A percentile compares a stretch with the other conserved stretches of the same genome.
Evolutionary conservation across 2,888 invertebrate species (phyloP).

Genomic region (Diploptera punctata): DNA sequence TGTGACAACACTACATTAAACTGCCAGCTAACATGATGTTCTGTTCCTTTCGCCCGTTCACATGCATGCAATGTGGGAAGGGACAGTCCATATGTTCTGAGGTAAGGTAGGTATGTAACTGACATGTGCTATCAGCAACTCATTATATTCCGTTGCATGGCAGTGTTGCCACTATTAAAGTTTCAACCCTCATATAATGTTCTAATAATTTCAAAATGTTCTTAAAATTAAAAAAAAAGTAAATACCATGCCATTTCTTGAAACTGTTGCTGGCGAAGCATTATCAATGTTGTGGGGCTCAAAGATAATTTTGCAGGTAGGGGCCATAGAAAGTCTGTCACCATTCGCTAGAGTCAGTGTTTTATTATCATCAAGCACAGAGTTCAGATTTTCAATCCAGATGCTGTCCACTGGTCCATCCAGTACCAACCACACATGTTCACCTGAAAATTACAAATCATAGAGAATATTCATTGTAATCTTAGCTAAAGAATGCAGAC

Average conservation of each 20-base stretch:
- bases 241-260: constrained; percentile 89
- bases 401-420: constrained; percentile 98
- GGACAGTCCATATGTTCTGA: too few relatives aligned
- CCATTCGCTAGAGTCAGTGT: constrained; percentile 95
- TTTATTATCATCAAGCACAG: constrained; percentile 95
- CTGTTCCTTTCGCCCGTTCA: too few relatives aligned
- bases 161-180: too few relatives aligned
- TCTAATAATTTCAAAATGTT: constrained; percentile 21
- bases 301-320: constrained; percentile 94
- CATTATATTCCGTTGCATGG: too few relatives aligned
- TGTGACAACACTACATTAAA: background rate
- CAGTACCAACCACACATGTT: constrained; percentile 92
- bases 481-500: too few relatives aligned
- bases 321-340: constrained; percentile 92
- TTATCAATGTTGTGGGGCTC: constrained; percentile 98
- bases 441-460: constrained; percentile 66
- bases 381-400: constrained; percentile 98
- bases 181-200: too few relatives aligned
- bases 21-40: too few relatives aligned
- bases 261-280: constrained; percentile 96
- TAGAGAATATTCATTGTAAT: too few relatives aligned
- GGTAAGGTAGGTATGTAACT: too few relatives aligned
- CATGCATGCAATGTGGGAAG: too few relatives aligned
- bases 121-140: too few relatives aligned
- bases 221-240: constrained; percentile 48